Conservation (phyloP, 2,888 invertebrate species). For the Diogma glabrata region DNA sequence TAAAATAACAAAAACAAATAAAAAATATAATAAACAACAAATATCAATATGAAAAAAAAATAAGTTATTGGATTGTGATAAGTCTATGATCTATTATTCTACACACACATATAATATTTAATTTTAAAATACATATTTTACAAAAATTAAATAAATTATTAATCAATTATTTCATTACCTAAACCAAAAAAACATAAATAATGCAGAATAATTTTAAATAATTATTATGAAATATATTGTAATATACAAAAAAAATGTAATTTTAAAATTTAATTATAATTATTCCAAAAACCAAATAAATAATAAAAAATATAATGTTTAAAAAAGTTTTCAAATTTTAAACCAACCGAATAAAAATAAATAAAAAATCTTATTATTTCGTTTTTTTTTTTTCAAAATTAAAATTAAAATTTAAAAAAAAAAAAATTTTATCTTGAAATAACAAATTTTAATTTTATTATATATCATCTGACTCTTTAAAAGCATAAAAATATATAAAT, state of each 20-base stretch:
- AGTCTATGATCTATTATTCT: constrained; percentile 9
- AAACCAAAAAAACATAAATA: too few species aligned
- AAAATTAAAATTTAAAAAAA: constrained; percentile 7
- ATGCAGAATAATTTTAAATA: too few species aligned
- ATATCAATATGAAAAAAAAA: too few species aligned
- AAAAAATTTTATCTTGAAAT: constrained; percentile 1
- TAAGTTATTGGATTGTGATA: too few species aligned
- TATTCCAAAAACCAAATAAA: too few species aligned
- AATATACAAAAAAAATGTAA: too few species aligned
- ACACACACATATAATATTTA: constrained; percentile 5
- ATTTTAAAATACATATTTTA: neutral
- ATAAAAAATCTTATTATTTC: constrained; percentile 6
- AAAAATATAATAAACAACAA: too few species aligned
- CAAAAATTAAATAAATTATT: constrained; percentile 1
- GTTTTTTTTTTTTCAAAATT: too few species aligned
- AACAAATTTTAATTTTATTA: neutral
- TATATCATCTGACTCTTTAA: constrained; percentile 8
- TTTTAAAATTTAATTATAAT: too few species aligned
- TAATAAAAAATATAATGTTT: neutral
- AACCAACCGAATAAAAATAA: neutral
- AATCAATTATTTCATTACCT: neutral
- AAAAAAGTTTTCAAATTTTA: constrained; percentile 4
- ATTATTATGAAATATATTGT: too few species aligned
- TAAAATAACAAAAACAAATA: too few species aligned
- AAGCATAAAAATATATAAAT: neutral